Percentiles rank a stretch among this genome's conserved stretches.
Evolutionary conservation across 1,140 invertebrate species (phyloP).

Genomic region (Drosophila tristis): DNA sequence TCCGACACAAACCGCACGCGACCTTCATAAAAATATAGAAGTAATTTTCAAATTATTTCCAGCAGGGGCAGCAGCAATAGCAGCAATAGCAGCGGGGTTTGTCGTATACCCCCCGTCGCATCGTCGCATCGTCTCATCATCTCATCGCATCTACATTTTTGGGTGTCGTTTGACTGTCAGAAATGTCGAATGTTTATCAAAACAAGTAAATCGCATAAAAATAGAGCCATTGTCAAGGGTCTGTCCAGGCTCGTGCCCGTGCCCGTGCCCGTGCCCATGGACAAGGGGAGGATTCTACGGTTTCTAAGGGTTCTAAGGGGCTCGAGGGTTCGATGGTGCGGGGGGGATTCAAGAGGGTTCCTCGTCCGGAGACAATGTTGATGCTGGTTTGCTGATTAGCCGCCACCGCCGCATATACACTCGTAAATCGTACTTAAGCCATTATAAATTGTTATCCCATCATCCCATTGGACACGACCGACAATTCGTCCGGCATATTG

Average conservation of each 20-base stretch:
- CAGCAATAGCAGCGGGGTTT: neutral
- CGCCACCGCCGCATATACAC: conserved; percentile 4
- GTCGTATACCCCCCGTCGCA: no score
- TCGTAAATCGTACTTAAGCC: conserved; percentile 69
- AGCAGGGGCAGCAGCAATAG: conserved; percentile 30
- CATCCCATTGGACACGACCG: conserved; percentile 50
- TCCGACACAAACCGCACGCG: conserved; percentile 73
- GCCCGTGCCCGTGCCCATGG: neutral
- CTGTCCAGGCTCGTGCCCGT: conserved; percentile 1
- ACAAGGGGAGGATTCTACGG: conserved; percentile 16
- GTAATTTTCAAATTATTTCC: conserved; percentile 80
- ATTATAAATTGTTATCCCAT: conserved; percentile 68
- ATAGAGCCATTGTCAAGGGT: conserved; percentile 77
- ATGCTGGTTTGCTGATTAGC: conserved; percentile 54
- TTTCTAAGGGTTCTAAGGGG: neutral
- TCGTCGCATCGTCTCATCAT: conserved; percentile 1
- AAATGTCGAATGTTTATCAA: conserved; percentile 73
- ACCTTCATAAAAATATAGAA: conserved; percentile 78
- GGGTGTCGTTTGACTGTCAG: conserved; percentile 71
- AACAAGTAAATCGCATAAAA: conserved; percentile 80
- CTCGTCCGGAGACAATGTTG: conserved; percentile 17
- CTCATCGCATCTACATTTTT: conserved; percentile 5
- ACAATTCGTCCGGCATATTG: conserved; percentile 14
- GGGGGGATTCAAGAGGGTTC: conserved; percentile 4
- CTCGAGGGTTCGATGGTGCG: neutral